These are phyloP conservation scores for Cephus sareptanus DNA, from an alignment of 2,888 invertebrate genomes.

Conservation along the genomic window DNA sequence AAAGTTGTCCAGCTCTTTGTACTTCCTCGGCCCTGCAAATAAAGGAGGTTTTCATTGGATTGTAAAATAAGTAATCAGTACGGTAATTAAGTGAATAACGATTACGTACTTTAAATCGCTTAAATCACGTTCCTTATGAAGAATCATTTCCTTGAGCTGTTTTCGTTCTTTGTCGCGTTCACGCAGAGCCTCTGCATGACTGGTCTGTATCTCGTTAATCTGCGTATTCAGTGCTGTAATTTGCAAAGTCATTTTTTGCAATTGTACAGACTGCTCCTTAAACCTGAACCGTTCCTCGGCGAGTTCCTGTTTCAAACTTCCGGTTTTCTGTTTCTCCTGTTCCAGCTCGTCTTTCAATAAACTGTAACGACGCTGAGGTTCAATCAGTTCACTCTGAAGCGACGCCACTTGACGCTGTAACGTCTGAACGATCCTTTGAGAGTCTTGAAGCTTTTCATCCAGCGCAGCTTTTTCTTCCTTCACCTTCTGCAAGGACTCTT, in stretches of 20 bases:
- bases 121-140: slow-evolving; percentile 48
- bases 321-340: slow-evolving; percentile 45
- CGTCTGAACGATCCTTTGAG: slow-evolving; percentile 41
- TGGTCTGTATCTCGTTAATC: slow-evolving; percentile 47
- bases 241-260: slow-evolving; percentile 48
- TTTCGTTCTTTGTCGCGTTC: slow-evolving; percentile 48
- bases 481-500: slow-evolving; percentile 44
- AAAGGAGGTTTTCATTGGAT: neutral
- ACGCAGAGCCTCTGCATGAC: slow-evolving; percentile 43
- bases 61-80: slow-evolving; percentile 6
- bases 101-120: slow-evolving; percentile 48
- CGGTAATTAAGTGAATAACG: neutral
- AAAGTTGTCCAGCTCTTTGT: slow-evolving; percentile 54
- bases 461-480: slow-evolving; percentile 50
- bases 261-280: slow-evolving; percentile 47
- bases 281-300: slow-evolving; percentile 43
- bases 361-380: slow-evolving; percentile 54
- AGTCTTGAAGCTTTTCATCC: slow-evolving; percentile 48
- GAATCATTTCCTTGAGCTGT: slow-evolving; percentile 43
- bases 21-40: slow-evolving; percentile 53
- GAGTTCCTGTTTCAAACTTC: slow-evolving; percentile 48
- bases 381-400: slow-evolving; percentile 52
- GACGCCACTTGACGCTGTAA: slow-evolving; percentile 48
- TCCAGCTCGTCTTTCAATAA: slow-evolving; percentile 50
- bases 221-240: slow-evolving; percentile 45